Evolutionary conservation across 2,888 invertebrate genomes (phyloP).

Genomic region (Exocentrus adspersus): DNA sequence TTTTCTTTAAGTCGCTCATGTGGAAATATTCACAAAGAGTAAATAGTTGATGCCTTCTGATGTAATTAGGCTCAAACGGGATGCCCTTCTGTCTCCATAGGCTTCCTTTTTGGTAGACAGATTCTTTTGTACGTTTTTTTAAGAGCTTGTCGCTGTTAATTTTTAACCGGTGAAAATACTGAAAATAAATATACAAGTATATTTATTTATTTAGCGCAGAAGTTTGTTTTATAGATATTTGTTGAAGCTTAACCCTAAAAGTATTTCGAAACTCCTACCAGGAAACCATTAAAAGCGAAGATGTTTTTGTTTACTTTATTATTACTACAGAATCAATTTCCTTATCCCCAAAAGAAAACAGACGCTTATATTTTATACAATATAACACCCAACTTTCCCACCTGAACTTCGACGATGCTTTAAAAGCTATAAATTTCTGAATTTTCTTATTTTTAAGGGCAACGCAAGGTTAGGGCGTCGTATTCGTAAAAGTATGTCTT

Average conservation of each 20-base stretch:
- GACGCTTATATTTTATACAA: too few species aligned
- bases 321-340: neutral
- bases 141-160: neutral
- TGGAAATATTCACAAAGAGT: constrained; percentile 29
- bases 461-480: constrained; percentile 6
- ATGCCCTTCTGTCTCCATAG: constrained; percentile 13
- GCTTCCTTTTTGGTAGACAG: too few species aligned
- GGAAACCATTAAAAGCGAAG: too few species aligned
- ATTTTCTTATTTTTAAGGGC: constrained; percentile 3
- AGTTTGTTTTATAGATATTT: too few species aligned
- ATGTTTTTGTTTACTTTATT: neutral
- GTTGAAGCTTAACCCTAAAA: too few species aligned
- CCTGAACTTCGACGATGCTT: neutral
- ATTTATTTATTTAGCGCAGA: too few species aligned
- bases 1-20: constrained; percentile 25
- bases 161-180: neutral
- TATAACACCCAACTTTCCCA: too few species aligned
- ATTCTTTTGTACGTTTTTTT: neutral
- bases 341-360: neutral
- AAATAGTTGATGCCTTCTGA: constrained; percentile 27
- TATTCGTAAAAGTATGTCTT: constrained; percentile 3
- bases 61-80: constrained; percentile 23
- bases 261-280: too few species aligned
- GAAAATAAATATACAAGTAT: too few species aligned
- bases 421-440: neutral